Conservation (phyloP, 2,888 invertebrate species). For the Zaprionus obscuricornis region DNA sequence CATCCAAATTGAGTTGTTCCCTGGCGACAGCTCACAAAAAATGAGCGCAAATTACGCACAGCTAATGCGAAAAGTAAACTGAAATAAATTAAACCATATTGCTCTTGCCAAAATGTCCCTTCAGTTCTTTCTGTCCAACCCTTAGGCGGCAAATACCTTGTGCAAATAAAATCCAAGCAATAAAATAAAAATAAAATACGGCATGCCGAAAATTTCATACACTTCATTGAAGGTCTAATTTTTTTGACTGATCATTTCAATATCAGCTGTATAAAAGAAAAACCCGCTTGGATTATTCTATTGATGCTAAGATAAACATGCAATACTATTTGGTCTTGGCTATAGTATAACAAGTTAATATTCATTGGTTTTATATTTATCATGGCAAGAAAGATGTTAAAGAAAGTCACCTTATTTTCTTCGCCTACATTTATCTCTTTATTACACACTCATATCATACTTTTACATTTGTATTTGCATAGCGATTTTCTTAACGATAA, state of each 20-base stretch:
- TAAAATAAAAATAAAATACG: too few relatives aligned
- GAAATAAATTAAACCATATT: conserved; percentile 26
- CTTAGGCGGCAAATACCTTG: conserved; percentile 36
- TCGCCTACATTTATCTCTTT: neutral
- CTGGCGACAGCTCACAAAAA: conserved; percentile 43
- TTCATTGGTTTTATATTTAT: too few relatives aligned
- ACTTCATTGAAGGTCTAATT: too few relatives aligned
- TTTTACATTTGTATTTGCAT: conserved; percentile 41
- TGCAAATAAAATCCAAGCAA: conserved; percentile 23
- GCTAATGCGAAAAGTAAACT: conserved; percentile 70
- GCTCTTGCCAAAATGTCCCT: conserved; percentile 24
- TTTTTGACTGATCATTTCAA: too few relatives aligned
- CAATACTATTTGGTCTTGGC: too few relatives aligned
- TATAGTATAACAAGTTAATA: too few relatives aligned
- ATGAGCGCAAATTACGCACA: conserved; percentile 78
- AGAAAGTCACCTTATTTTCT: too few relatives aligned
- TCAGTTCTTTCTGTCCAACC: conserved; percentile 13
- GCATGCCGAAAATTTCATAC: too few relatives aligned
- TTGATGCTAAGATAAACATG: too few relatives aligned
- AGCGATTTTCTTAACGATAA: conserved; percentile 50
- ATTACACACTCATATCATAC: neutral
- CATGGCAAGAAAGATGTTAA: too few relatives aligned
- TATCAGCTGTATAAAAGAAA: too few relatives aligned
- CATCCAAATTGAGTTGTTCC: conserved; percentile 60
- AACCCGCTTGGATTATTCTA: too few relatives aligned